Conservation (phyloP, 2,797 vertebrate species). For the Rachycentron canadum region DNA sequence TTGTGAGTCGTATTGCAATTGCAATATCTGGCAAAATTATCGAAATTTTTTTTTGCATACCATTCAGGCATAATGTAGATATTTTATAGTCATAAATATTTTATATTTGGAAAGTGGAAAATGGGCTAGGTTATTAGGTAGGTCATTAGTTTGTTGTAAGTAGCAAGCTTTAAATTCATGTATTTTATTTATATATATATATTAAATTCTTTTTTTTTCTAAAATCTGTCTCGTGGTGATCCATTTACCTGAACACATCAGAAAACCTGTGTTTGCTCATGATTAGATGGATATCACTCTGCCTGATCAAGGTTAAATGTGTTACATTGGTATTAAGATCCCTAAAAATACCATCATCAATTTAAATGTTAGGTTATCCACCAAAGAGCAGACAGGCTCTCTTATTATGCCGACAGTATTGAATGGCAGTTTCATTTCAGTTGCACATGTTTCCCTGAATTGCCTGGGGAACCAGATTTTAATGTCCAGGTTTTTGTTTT, state of each 20-base stretch:
- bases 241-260: slow-evolving; percentile 2
- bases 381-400: background rate
- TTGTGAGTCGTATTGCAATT: no score
- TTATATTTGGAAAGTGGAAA: background rate
- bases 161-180: background rate
- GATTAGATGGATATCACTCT: slow-evolving; percentile 29
- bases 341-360: slow-evolving; percentile 16
- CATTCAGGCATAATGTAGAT: no score
- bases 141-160: background rate
- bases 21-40: no score
- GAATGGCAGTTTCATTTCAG: slow-evolving; percentile 53
- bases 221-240: background rate
- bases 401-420: slow-evolving; percentile 37
- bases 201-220: background rate
- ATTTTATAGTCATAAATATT: no score
- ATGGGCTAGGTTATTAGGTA: no score
- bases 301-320: slow-evolving; percentile 13
- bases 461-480: slow-evolving; percentile 58
- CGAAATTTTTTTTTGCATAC: no score
- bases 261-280: slow-evolving; percentile 27
- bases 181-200: no score
- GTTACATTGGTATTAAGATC: slow-evolving; percentile 19
- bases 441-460: slow-evolving; percentile 48
- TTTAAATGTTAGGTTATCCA: slow-evolving; percentile 34
- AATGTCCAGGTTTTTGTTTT: slow-evolving; percentile 79